phyloP scores from a whole-genome alignment of 2,113 vertebrate genomes.

The Riparia riparia region DNA sequence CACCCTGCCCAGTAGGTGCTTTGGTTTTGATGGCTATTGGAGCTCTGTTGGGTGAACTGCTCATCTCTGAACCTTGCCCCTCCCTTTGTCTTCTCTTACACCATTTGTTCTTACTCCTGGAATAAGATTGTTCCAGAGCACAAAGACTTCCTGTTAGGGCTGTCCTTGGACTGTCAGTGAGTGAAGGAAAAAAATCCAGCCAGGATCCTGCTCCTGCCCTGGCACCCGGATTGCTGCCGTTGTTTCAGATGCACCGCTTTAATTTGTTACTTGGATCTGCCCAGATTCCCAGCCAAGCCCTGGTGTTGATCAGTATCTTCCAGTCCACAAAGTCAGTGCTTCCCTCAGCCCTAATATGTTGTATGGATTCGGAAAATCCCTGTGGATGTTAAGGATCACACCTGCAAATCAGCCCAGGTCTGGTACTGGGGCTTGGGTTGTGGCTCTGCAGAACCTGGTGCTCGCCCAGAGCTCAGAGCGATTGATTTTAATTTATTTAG shows the following conservation, averaged over 20 bases:
- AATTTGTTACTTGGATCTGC: background rate
- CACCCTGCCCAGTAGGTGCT: background rate
- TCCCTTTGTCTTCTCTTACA: background rate
- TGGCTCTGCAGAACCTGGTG: rapidly evolving
- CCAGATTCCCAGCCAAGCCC: background rate
- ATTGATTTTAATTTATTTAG: background rate
- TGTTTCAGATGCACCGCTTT: background rate
- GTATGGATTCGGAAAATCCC: background rate
- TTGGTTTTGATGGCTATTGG: background rate
- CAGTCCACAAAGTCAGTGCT: background rate
- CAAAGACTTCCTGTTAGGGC: rapidly evolving
- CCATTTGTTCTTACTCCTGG: background rate
- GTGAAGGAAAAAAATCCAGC: rapidly evolving
- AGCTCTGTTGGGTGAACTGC: background rate
- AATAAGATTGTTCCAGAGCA: background rate
- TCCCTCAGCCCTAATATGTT: background rate
- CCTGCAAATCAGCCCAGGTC: background rate
- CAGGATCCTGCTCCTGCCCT: background rate
- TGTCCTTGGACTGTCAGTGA: background rate
- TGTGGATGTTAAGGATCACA: rapidly evolving
- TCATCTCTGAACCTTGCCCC: background rate
- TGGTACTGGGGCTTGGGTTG: background rate
- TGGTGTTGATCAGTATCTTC: background rate
- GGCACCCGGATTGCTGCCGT: rapidly evolving
- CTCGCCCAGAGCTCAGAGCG: rapidly evolving